A percentile compares a stretch with the other conserved stretches of the same genome.
Conservation (phyloP, 2,888 invertebrate genomes). For the Drosophila histrio region DNA sequence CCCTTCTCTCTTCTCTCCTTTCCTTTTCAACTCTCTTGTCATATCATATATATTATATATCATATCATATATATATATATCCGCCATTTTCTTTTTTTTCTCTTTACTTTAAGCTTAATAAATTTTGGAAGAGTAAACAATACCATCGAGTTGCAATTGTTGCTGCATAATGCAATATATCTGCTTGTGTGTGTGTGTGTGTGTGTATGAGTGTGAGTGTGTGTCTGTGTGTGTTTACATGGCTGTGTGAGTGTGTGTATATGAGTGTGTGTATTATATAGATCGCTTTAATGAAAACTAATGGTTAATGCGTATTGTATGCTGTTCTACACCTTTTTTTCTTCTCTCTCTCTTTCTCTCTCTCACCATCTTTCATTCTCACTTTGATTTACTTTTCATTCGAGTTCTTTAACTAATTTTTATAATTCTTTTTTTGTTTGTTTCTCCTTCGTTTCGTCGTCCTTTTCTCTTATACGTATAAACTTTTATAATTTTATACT, state of each 20-base stretch:
- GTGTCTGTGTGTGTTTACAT: constrained; percentile 41
- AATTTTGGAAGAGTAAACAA: constrained; percentile 80
- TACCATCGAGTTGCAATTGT: constrained; percentile 80
- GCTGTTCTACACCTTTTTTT: constrained; percentile 61
- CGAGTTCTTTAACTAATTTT: constrained; percentile 77
- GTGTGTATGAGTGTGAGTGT: constrained; percentile 21
- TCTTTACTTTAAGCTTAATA: constrained; percentile 72
- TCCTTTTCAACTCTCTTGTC: constrained; percentile 23
- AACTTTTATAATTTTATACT: constrained; percentile 82
- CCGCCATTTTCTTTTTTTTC: constrained; percentile 40
- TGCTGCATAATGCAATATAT: constrained; percentile 74
- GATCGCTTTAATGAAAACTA: constrained; percentile 70
- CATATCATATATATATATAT: constrained; percentile 37
- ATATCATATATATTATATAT: constrained; percentile 37
- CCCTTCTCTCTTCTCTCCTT: constrained; percentile 23
- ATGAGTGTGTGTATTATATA: constrained; percentile 58
- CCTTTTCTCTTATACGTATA: constrained; percentile 80
- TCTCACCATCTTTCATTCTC: constrained; percentile 36
- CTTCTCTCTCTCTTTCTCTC: constrained; percentile 40
- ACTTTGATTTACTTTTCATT: constrained; percentile 71
- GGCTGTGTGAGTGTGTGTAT: constrained; percentile 54
- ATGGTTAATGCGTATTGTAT: constrained; percentile 71
- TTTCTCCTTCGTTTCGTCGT: constrained; percentile 62
- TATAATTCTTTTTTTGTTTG: constrained; percentile 59
- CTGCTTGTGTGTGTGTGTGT: constrained; percentile 36